phyloP scores from a whole-genome alignment of 2,113 vertebrate species.

The Antigone vipio region DNA sequence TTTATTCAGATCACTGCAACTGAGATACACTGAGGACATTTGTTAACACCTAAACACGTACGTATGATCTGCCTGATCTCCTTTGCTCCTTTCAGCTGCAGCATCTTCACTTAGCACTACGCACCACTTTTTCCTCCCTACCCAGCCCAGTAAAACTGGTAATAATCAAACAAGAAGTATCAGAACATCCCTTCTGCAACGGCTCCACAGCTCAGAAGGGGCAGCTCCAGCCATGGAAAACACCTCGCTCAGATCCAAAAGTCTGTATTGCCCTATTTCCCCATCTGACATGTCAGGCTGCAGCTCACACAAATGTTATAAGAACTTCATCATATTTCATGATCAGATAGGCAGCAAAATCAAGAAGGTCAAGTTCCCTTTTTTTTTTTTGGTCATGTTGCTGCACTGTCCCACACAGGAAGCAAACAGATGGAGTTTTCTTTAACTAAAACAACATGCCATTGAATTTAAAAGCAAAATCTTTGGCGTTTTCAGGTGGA shows the following conservation, averaged over 20 bases:
- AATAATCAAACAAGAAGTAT: neutral
- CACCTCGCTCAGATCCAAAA: neutral
- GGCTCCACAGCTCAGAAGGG: neutral
- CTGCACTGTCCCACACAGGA: conserved; percentile 17
- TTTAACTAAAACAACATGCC: conserved; percentile 58
- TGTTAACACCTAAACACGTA: neutral
- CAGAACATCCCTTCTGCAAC: neutral
- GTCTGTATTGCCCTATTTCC: conserved; percentile 16
- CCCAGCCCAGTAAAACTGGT: neutral
- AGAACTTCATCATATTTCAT: conserved; percentile 34
- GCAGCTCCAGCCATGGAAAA: neutral
- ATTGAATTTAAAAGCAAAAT: conserved; percentile 65
- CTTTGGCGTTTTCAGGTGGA: conserved; percentile 65
- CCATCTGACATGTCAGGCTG: neutral
- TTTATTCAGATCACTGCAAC: neutral
- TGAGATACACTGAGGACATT: neutral
- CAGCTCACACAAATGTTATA: neutral
- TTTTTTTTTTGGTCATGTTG: neutral
- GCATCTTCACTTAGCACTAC: neutral
- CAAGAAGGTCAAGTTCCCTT: neutral
- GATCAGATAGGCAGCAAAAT: conserved; percentile 31
- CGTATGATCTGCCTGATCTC: neutral
- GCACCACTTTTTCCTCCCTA: neutral
- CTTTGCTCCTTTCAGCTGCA: neutral
- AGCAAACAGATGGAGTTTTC: neutral